Evolutionary conservation across 2,888 invertebrate genomes (phyloP), one percentile per base, ranked within the genome.

Genomic region (Phoronis australis): DNA sequence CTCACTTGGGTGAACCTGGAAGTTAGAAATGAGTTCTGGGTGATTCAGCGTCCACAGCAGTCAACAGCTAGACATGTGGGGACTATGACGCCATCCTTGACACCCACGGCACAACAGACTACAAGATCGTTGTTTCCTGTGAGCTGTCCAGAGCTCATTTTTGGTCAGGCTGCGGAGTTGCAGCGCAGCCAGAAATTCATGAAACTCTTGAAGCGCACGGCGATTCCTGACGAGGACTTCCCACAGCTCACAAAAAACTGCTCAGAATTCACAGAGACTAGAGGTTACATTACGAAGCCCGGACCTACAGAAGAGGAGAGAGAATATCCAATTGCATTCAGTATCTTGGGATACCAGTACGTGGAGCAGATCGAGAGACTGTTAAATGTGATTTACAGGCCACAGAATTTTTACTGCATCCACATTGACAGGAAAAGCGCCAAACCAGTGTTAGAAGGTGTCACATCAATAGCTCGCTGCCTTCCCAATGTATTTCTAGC

Each of bases 341-440:
- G 59, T 40, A 62, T 73, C 15, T 31, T 73, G 2, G 55, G 67
- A 23, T 64, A 72, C 48, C 56, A 59, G 45, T 59, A 69, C 35
- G 46, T 64, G 1, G 62, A 65, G 44, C 69, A 73, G 48, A 54
- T 73, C 2, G 72, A 70, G 45, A 55, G 66, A 21, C 47, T 73
- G 3, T 48, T 75, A 4, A 51, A 62, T 9, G 52, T 62, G 0
- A 63, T 75, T 23, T 75, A 72, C 50, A 51, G 66, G 15, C 72
- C 73, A 12, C 68, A 73, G 40, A 75, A 75, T 50, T 50, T 62
- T 26, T 75, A 71, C 56, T 75, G 75, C 50, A 57, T 75, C 24
- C 75, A 75, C 43, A 63, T 73, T 1, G 75, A 75, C 43, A 47
- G 45, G 20, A 69, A 67, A 45, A 42, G 64, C 1, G 42, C 57